These are phyloP conservation scores for Suillia variegata DNA, from an alignment of 2,888 invertebrate species.

Conservation along the genomic window DNA sequence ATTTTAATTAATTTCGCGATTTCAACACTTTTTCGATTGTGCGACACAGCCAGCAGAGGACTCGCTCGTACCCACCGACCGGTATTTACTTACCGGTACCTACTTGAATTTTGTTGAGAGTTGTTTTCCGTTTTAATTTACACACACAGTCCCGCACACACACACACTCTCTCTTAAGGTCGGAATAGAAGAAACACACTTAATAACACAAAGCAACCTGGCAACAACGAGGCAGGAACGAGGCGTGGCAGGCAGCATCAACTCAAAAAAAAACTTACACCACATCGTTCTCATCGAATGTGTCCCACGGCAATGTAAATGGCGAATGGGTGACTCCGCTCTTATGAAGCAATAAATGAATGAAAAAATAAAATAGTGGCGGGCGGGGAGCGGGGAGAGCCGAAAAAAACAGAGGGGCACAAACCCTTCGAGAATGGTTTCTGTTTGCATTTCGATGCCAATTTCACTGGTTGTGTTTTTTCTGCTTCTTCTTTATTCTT, in stretches of 20 bases:
- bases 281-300: neutral
- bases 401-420: neutral
- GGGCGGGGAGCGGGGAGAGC: too few species aligned
- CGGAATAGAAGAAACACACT: too few species aligned
- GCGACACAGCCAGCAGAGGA: too few species aligned
- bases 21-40: too few species aligned
- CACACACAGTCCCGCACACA: neutral
- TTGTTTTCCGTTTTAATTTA: neutral
- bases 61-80: too few species aligned
- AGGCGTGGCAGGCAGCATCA: neutral
- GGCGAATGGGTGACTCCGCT: neutral
- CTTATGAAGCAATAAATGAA: neutral
- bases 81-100: too few species aligned
- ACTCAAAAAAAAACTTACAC: neutral
- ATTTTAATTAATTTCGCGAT: too few species aligned
- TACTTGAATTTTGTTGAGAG: neutral
- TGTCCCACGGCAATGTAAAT: neutral
- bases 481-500: too few species aligned
- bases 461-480: slow-evolving; percentile 45
- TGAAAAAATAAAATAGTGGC: neutral
- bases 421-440: neutral
- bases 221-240: too few species aligned
- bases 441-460: slow-evolving; percentile 49
- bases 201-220: too few species aligned
- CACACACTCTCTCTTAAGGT: too few species aligned